Evolutionary conservation across 2,113 vertebrate genomes (phyloP), one percentile per base, ranked within the genome.

Genomic region (Scopus umbretta): DNA sequence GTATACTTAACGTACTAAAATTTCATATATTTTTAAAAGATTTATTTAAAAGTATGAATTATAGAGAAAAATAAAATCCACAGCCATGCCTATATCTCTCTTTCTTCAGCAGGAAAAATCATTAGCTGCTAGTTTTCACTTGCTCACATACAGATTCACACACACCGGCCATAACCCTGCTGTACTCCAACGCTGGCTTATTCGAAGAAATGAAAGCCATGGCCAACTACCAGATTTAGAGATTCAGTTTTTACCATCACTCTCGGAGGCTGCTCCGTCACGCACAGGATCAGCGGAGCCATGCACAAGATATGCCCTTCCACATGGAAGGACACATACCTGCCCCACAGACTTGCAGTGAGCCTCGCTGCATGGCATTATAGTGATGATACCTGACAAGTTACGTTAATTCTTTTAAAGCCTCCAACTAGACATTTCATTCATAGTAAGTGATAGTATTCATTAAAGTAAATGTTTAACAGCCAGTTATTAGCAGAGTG

Each of bases 381-480:
- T 2, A 79, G 55, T 66, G 66, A 66, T 86, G 74, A 88, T 29
- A 68, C 70, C 70, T 16, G 38, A 47, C 52, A 89, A 92, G 79
- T 87, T 63, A 71, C 76, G 91, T 89, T 30, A 62, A 45, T 80
- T 88, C 81, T 53, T 89, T 79, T 10, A 74, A 88, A 94, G 70
- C 75, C 81, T 55, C n/a, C 45, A 26, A 61, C 49, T 43, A 92
- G 95, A 83, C 30, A 13, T 70, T 89, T 90, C n/a, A 42, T 86
- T 82, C 32, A 42, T 73, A 96, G 58, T 29, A 80, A 88, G 71
- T n/a, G 79, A 91, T 21, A 67, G 34, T 9, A 71, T 45, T 89
- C 80, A 71, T 25, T 80, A 88, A 93, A 96, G 93, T 47, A 95
- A 97, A 97, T 59, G 58, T 92, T 92, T 89, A 93, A 68, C 86